phyloP scores from a whole-genome alignment of 30 jellyfish, hydroid and myxozoan species.

The Pelagia noctiluca region DNA sequence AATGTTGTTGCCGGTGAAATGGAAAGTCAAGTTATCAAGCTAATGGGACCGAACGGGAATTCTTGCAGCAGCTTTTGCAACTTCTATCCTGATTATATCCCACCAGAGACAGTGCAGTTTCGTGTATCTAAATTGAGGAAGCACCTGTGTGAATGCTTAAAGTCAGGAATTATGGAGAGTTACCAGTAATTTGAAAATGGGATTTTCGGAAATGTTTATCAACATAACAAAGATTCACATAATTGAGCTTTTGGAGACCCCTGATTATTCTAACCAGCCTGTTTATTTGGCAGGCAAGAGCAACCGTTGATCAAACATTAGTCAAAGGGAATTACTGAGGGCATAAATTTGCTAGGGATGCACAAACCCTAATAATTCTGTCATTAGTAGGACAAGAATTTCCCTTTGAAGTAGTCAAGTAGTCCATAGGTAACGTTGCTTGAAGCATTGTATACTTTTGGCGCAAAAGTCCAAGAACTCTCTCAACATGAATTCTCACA shows the following conservation, averaged over 20 bases:
- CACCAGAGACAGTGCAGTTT: conserved; percentile 1
- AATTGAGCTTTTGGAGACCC: background rate
- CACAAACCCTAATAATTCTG: conserved; percentile 59
- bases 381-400: conserved; percentile 44
- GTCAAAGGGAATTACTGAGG: conserved; percentile 65
- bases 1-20: conserved; percentile 25
- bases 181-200: background rate
- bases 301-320: conserved; percentile 23
- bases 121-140: background rate
- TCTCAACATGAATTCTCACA: no score
- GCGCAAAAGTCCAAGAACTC: conserved; percentile 71
- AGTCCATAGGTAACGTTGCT: conserved; percentile 68
- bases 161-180: background rate
- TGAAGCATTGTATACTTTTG: conserved; percentile 49
- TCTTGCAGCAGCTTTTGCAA: conserved; percentile 21
- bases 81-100: conserved; percentile 22
- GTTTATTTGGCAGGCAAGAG: conserved; percentile 9
- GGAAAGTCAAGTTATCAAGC: background rate
- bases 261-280: background rate
- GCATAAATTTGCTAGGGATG: conserved; percentile 66
- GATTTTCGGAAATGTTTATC: conserved; percentile 1
- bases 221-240: background rate
- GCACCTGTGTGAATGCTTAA: background rate
- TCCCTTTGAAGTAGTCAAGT: conserved; percentile 51
- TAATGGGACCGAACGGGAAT: conserved; percentile 9